phyloP scores from a whole-genome alignment of 2,113 vertebrate genomes.

The Daubentonia madagascariensis region DNA sequence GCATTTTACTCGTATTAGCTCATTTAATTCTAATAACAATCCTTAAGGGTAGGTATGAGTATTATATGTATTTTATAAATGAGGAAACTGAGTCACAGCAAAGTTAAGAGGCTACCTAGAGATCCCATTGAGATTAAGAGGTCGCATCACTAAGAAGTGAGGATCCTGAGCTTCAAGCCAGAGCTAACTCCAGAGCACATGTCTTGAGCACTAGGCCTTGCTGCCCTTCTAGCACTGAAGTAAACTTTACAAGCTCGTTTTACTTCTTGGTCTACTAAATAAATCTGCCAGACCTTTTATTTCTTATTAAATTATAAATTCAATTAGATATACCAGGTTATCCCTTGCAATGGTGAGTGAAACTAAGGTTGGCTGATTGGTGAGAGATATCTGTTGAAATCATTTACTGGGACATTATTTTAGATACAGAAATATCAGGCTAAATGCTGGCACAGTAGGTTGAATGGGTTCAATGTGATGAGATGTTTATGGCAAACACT shows the following conservation, averaged over 20 bases:
- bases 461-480: conserved; percentile 1
- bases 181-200: not conserved
- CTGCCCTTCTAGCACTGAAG: not conserved
- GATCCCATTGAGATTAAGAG: not conserved
- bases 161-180: not conserved
- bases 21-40: not conserved
- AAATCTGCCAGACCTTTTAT: conserved; percentile 25
- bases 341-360: not conserved
- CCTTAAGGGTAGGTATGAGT: not conserved
- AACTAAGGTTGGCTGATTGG: not conserved
- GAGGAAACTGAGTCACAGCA: not conserved
- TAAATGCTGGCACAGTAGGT: not conserved
- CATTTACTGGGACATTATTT: conserved; percentile 12
- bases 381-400: not conserved
- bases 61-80: conserved; percentile 5
- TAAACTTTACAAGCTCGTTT: not conserved
- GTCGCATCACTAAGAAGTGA: not conserved
- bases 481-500: conserved; percentile 5
- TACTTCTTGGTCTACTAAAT: not conserved
- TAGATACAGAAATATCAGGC: not conserved
- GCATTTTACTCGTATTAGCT: not conserved
- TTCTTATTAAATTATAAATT: conserved; percentile 38
- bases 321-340: not conserved
- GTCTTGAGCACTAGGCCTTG: not conserved
- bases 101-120: not conserved